Base-by-base conservation (phyloP, 2,113 vertebrate genomes). In the Cheirogaleus medius region DNA sequence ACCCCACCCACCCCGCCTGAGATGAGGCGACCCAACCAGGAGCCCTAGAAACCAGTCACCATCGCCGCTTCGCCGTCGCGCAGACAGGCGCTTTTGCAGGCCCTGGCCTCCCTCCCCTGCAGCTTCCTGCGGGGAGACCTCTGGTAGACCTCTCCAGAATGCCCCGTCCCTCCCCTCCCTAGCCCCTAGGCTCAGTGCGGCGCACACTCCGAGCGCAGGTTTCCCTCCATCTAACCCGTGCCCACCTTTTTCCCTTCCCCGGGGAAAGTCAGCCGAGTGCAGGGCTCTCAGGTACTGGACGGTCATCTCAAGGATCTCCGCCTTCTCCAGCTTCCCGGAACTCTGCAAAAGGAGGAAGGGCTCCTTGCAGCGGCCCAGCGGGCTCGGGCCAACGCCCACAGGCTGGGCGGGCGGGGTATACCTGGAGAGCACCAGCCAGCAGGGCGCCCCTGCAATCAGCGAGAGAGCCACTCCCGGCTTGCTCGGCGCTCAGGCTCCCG, bases 221-320 rank as follows among this genome's bases (percentile, higher is more conserved):
- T 64, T 60, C 37, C 44, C 12, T 8, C 15, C 7, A 56, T 10
- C 3, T 34, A 23, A 5, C 37, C 6, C 32, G 64, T 74, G 92
- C 98, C 95, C 97, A 99, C 99, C 99, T 98, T 99, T 99, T 97
- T 99, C 99, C 98, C 99, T 99, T 32, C 99, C 99, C 3, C 99
- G 98, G 42, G 99, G 99, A 69, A 99, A 99, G 96, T 99, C 99
- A 0, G 99, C 99, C 0, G 99, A 99, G 97, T 99, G 99, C 69
- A 99, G 98, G 63, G 99, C 99, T 81, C 99, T 98, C 94, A 99
- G 98, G 97, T 99, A 99, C 98, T 99, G 99, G 34, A 99, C 99
- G 0, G 99, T 99, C 99, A 99, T 99, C 98, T 99, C 99, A 96
- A 99, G 98, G 97, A 99, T 99, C 98, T 99, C 99, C 10, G 99